A percentile compares a stretch with the other conserved stretches of the same genome.
Evolutionary conservation across 2,888 invertebrate genomes (phyloP).

Genomic region (Tromatobia lineatoria): DNA sequence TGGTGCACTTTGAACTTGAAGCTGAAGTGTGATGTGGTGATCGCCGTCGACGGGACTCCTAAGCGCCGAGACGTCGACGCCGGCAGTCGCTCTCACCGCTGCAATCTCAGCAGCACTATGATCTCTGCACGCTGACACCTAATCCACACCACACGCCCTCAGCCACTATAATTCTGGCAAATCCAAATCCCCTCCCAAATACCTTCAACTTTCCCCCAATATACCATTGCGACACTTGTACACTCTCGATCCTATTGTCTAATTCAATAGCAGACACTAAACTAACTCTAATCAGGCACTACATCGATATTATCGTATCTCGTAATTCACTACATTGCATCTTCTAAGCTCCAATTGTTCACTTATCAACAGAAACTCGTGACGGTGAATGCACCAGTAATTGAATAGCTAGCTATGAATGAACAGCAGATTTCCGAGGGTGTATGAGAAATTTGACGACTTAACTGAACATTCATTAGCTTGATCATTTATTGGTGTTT

Average conservation of each 20-base stretch:
- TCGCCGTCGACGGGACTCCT: constrained; percentile 74
- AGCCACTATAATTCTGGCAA: constrained; percentile 76
- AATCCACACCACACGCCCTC: constrained; percentile 84
- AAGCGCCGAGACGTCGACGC: constrained; percentile 73
- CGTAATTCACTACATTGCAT: neutral
- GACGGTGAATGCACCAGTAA: no score
- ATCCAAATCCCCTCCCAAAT: constrained; percentile 53
- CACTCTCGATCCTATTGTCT: constrained; percentile 23
- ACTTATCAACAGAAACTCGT: neutral
- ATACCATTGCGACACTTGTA: constrained; percentile 23
- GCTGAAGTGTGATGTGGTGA: constrained; percentile 76
- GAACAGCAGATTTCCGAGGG: no score
- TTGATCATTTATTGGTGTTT: no score
- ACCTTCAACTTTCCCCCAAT: constrained; percentile 23
- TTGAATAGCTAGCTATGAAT: no score
- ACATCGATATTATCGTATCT: neutral
- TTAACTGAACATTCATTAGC: no score
- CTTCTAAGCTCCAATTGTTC: neutral
- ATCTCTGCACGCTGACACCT: constrained; percentile 83
- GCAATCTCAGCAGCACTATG: constrained; percentile 76
- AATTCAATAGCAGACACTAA: neutral
- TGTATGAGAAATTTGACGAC: no score
- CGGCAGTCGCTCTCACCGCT: constrained; percentile 73
- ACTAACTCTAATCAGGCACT: constrained; percentile 14
- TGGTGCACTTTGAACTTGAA: constrained; percentile 76